Evolutionary conservation across 2,113 vertebrate genomes (phyloP).

Genomic region (Macrotis lagotis): DNA sequence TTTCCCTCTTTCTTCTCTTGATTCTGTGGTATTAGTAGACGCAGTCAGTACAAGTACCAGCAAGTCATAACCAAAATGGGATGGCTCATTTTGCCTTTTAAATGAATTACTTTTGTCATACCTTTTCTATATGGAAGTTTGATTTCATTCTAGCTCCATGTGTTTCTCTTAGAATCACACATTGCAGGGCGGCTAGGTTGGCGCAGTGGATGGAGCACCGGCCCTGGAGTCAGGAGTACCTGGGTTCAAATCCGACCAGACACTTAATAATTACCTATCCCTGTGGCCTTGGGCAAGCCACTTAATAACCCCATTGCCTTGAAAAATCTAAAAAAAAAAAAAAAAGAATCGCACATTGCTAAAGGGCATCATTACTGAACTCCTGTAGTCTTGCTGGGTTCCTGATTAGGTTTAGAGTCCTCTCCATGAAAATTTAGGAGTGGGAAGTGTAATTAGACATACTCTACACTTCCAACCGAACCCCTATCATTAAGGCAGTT

Average conservation of each 20-base stretch:
- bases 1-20: constrained; percentile 41
- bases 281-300: too few relatives aligned
- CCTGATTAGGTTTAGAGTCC: not conserved
- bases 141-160: constrained; percentile 28
- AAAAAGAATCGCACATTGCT: constrained; percentile 1
- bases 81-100: not conserved
- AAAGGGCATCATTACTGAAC: constrained; percentile 5
- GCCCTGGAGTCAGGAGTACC: too few relatives aligned
- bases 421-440: not conserved
- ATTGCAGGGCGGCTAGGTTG: constrained; percentile 6
- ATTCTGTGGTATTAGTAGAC: constrained; percentile 24
- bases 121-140: constrained; percentile 45
- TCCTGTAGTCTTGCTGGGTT: not conserved
- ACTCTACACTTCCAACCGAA: not conserved
- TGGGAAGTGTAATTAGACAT: not conserved
- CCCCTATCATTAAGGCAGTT: not conserved
- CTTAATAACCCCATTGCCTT: too few relatives aligned
- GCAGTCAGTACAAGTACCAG: constrained; percentile 19
- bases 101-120: not conserved
- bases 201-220: too few relatives aligned
- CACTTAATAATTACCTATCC: too few relatives aligned
- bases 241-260: too few relatives aligned
- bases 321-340: too few relatives aligned
- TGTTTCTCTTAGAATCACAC: constrained; percentile 6
- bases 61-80: not conserved